Percentiles rank a stretch among this genome's conserved stretches.
phyloP scores from a whole-genome alignment of 37 sponge, comb jelly and placozoan genomes.

The Petrosia ficiformis region DNA sequence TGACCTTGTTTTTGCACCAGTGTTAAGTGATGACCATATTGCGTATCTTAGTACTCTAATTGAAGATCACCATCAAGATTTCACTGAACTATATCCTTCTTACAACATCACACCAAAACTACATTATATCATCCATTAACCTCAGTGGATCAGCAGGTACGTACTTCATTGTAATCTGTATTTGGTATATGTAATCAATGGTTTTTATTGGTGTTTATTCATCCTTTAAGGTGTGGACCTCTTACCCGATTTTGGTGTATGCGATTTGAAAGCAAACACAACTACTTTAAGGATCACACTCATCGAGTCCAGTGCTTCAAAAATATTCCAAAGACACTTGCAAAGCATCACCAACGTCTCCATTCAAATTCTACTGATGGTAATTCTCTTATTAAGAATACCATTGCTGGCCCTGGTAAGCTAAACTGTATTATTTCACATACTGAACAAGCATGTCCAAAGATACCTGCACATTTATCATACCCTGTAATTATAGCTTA shows the following conservation, averaged over 20 bases:
- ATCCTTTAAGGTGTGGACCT: conserved; percentile 58
- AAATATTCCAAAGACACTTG: conserved; percentile 51
- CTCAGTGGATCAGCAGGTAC: conserved; percentile 20
- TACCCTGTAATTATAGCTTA: no score
- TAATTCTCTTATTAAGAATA: neutral
- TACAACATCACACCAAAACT: neutral
- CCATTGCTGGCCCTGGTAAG: neutral
- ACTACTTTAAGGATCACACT: conserved; percentile 45
- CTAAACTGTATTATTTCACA: no score
- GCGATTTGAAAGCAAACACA: conserved; percentile 63
- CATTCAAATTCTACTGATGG: conserved; percentile 16
- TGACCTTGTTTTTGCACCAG: conserved; percentile 46
- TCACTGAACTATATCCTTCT: conserved; percentile 4
- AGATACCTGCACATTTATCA: no score
- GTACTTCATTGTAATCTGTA: neutral
- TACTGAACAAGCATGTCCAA: neutral
- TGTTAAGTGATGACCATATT: neutral
- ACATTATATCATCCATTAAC: conserved; percentile 1
- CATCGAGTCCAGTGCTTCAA: conserved; percentile 17
- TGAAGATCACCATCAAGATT: conserved; percentile 28
- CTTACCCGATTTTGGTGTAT: conserved; percentile 55
- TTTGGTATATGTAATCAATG: neutral
- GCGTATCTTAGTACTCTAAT: conserved; percentile 17
- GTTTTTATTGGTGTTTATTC: neutral
- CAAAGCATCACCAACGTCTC: conserved; percentile 42